A percentile compares a stretch with the other conserved stretches of the same genome.
phyloP scores from a whole-genome alignment of 2,888 invertebrate genomes.

The Enchytraeus crypticus region DNA sequence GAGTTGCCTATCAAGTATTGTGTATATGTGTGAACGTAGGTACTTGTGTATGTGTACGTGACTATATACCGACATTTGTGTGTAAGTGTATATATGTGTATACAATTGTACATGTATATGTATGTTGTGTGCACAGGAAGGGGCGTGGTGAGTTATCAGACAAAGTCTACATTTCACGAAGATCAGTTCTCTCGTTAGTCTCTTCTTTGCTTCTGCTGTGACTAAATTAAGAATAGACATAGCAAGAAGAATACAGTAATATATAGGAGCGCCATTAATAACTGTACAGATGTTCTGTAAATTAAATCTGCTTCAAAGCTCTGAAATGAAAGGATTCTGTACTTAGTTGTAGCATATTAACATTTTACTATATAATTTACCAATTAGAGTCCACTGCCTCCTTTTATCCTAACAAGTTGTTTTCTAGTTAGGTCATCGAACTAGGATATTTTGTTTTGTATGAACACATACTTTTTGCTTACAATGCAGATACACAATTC shows the following conservation, averaged over 20 bases:
- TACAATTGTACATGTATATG: too few species aligned
- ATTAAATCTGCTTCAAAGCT: too few species aligned
- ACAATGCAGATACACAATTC: not conserved
- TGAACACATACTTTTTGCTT: not conserved
- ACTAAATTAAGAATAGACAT: too few species aligned
- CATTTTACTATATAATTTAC: not conserved
- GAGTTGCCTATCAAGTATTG: too few species aligned
- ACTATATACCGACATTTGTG: not conserved
- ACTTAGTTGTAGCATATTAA: not conserved
- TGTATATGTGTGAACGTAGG: too few species aligned
- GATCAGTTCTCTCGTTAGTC: conserved; percentile 65
- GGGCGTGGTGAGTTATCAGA: conserved; percentile 49
- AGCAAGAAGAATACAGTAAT: too few species aligned
- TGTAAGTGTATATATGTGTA: not conserved
- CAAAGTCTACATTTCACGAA: conserved; percentile 63
- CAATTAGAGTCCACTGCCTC: too few species aligned
- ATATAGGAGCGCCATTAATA: too few species aligned
- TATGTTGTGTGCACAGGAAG: not conserved
- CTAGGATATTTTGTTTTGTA: not conserved
- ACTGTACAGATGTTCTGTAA: too few species aligned
- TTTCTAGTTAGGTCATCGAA: not conserved
- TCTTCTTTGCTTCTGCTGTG: not conserved
- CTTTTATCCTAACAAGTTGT: too few species aligned
- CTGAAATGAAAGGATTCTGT: too few species aligned
- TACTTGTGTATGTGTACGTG: too few species aligned